Base-by-base conservation (phyloP, 2,797 vertebrate species). In the Sebastes vulpes region DNA sequence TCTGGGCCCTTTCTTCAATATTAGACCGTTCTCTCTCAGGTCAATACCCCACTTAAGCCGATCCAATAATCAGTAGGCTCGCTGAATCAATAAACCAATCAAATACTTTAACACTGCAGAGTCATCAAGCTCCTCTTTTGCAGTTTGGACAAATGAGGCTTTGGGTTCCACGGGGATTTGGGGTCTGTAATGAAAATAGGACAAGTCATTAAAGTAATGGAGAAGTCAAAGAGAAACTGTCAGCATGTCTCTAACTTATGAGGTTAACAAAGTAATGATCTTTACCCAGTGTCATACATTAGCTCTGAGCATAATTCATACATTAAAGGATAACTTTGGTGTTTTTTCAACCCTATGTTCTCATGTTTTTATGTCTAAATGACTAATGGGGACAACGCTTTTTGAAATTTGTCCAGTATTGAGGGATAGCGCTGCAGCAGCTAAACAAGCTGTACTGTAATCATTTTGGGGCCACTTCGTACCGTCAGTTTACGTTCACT, bases 71-170 rank as follows among this genome's bases (percentile, higher is more conserved):
- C 82, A 85, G 82, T 32, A 4, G 59, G 48, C 74, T 10, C 3
- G 63, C 63, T 46, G 8, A 72, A 88, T 94, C 92, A 93, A 94
- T 95, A 88, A 77, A 87, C 77, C 87, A 89, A 82, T 92, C 79
- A 85, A 89, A 91, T 76, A 71, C 80, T 88, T 84, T 81, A 85
- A 85, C 84, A 87, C 81, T 81, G 86, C 83, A 75, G 75, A 85
- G 81, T 89, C 81, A 90, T 84, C 81, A 79, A 64, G 68, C 56
- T 79, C 38, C 59, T 69, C 25, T 72, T 79, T 85, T 67, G 50
- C 73, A 58, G 64, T 63, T 83, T 60, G 59, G 75, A 79, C 58
- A 84, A 87, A 93, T 86, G 21, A 86, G 29, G 48, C 16, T 70
- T 65, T 73, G 71, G 26, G 61, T 38, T 89, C 89, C 72, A 67